Evolutionary conservation across 35 echinoderm and acorn worm genomes (phyloP).

Genomic region (Ophiothrix spiculata): DNA sequence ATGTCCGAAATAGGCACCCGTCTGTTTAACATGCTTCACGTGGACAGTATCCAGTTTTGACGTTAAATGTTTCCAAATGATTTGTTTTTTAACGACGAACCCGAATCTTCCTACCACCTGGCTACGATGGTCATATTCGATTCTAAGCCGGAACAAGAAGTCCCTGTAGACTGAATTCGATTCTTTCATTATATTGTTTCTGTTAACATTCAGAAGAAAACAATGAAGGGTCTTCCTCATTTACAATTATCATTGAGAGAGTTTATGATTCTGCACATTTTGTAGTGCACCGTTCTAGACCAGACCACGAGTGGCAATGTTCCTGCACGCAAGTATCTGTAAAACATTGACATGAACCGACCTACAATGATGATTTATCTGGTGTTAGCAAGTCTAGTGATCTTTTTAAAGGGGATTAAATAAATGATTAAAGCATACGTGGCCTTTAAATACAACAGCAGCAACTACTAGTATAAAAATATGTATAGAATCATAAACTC

Average conservation of each 20-base stretch:
- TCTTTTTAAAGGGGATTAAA: too few species aligned
- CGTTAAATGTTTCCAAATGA: conserved; percentile 9
- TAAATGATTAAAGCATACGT: too few species aligned
- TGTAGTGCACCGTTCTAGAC: too few species aligned
- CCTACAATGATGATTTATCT: too few species aligned
- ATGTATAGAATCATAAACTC: too few species aligned
- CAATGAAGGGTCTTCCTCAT: neutral
- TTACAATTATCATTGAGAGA: neutral
- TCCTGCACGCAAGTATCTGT: too few species aligned
- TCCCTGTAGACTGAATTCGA: neutral
- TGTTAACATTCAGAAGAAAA: neutral
- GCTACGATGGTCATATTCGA: neutral
- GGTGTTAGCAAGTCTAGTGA: too few species aligned
- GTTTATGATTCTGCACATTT: neutral
- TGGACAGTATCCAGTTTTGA: neutral
- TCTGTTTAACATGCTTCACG: neutral
- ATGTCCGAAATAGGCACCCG: neutral
- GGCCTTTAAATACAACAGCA: too few species aligned
- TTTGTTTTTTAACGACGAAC: neutral
- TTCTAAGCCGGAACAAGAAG: neutral
- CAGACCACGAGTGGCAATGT: too few species aligned
- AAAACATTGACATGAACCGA: too few species aligned
- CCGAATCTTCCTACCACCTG: neutral
- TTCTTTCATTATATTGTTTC: neutral
- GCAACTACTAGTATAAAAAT: too few species aligned